A percentile compares a stretch with the other conserved stretches of the same genome.
phyloP scores from a whole-genome alignment of 2,888 invertebrate species.

The Syrphus vitripennis region DNA sequence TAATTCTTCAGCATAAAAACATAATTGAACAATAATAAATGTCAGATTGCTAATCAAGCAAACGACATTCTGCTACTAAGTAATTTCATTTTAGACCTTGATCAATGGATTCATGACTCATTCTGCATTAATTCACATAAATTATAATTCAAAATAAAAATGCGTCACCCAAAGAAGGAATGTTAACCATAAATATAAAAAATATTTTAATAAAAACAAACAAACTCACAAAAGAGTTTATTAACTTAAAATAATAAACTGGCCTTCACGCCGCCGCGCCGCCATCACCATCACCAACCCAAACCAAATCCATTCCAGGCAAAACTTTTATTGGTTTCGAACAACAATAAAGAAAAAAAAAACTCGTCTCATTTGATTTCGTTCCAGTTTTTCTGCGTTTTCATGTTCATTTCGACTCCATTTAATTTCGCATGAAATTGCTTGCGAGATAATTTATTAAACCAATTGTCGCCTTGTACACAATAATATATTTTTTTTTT shows the following conservation, averaged over 20 bases:
- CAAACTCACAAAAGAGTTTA: not conserved
- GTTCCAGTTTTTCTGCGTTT: slow-evolving; percentile 56
- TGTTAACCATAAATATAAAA: not conserved
- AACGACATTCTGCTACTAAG: not conserved
- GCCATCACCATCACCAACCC: not conserved
- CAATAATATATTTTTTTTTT: not conserved
- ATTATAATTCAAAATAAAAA: not conserved
- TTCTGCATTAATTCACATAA: not conserved
- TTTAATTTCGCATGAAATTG: slow-evolving; percentile 71
- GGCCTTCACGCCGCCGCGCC: slow-evolving; percentile 23
- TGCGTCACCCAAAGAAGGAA: not conserved
- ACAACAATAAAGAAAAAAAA: not conserved
- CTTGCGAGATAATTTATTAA: slow-evolving; percentile 68
- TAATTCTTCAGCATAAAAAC: too few relatives aligned
- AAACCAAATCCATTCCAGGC: not conserved
- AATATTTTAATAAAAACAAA: not conserved
- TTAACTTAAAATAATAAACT: slow-evolving; percentile 17
- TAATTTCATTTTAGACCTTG: not conserved
- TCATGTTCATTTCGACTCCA: slow-evolving; percentile 34
- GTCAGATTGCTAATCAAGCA: too few relatives aligned
- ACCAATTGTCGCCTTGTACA: slow-evolving; percentile 62
- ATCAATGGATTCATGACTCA: not conserved
- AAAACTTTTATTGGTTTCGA: not conserved
- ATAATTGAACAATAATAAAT: too few relatives aligned
- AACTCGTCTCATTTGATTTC: slow-evolving; percentile 37